Evolutionary conservation across 2,888 invertebrate genomes (phyloP).

Genomic region (Campaea margaritaria): DNA sequence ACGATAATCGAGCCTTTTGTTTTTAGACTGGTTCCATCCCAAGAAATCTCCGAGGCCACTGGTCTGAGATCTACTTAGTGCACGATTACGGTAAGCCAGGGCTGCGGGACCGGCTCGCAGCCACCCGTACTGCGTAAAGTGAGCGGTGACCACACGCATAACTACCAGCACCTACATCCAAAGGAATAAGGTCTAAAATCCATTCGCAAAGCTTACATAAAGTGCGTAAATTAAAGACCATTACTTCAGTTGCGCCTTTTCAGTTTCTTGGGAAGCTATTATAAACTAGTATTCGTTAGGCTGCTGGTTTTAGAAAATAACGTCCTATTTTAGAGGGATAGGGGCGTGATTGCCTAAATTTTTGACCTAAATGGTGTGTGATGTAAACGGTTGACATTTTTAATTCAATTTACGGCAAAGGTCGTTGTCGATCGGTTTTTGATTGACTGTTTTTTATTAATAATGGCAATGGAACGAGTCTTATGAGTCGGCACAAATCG

Average conservation of each 20-base stretch:
- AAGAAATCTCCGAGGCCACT: background rate
- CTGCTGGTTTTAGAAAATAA: conserved; percentile 35
- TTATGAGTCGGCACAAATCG: conserved; percentile 2
- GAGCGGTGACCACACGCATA: conserved; percentile 44
- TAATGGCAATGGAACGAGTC: background rate
- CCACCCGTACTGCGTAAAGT: conserved; percentile 50
- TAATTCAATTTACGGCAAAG: conserved; percentile 9
- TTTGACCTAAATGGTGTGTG: background rate
- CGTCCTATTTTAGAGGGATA: conserved; percentile 39
- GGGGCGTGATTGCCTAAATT: conserved; percentile 14
- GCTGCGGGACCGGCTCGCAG: conserved; percentile 36
- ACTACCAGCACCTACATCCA: conserved; percentile 1
- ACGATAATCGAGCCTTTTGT: background rate
- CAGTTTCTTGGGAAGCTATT: conserved; percentile 50
- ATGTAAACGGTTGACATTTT: conserved; percentile 4
- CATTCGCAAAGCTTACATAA: conserved; percentile 3
- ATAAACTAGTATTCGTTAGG: conserved; percentile 42
- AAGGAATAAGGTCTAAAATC: conserved; percentile 14
- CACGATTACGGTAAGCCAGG: conserved; percentile 33
- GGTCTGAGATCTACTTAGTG: conserved; percentile 12
- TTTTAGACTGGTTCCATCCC: background rate
- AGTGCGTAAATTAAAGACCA: conserved; percentile 26
- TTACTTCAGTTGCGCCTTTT: conserved; percentile 37
- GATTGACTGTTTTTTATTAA: background rate
- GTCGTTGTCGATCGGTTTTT: background rate